These are phyloP conservation scores for Lasioglossum lativentre DNA, from an alignment of 2,888 invertebrate species.

Conservation along the genomic window DNA sequence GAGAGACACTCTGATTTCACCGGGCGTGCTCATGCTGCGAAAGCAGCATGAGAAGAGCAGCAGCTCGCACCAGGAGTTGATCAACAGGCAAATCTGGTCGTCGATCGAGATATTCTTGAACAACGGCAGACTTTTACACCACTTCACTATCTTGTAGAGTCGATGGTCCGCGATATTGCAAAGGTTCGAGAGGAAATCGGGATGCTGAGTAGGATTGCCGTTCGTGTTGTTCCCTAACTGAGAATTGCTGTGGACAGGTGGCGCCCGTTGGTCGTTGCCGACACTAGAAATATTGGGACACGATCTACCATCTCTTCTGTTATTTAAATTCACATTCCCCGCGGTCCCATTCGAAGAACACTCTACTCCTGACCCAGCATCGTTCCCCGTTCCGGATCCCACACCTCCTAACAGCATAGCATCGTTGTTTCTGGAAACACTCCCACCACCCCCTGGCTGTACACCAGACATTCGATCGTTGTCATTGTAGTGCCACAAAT, in stretches of 20 bases:
- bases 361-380: conserved; percentile 44
- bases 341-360: conserved; percentile 61
- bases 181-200: conserved; percentile 94
- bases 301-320: conserved; percentile 68
- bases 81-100: conserved; percentile 98
- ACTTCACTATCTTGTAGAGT: conserved; percentile 98
- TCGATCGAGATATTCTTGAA: conserved; percentile 99
- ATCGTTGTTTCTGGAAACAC: conserved; percentile 52
- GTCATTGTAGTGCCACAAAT: conserved; percentile 97
- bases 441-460: conserved; percentile 39
- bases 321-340: conserved; percentile 64
- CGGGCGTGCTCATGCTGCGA: conserved; percentile 95
- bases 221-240: conserved; percentile 70
- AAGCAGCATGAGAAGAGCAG: conserved; percentile 97
- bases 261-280: conserved; percentile 70
- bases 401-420: conserved; percentile 51
- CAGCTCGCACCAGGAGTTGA: conserved; percentile 99
- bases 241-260: conserved; percentile 61
- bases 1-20: conserved; percentile 92
- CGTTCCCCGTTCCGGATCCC: conserved; percentile 46
- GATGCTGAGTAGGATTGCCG: conserved; percentile 85
- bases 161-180: conserved; percentile 98
- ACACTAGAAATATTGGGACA: conserved; percentile 65
- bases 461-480: conserved; percentile 88
- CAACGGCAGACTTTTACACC: conserved; percentile 98